Evolutionary conservation across 2,888 invertebrate species (phyloP).

Genomic region (Tetranychus piercei): DNA sequence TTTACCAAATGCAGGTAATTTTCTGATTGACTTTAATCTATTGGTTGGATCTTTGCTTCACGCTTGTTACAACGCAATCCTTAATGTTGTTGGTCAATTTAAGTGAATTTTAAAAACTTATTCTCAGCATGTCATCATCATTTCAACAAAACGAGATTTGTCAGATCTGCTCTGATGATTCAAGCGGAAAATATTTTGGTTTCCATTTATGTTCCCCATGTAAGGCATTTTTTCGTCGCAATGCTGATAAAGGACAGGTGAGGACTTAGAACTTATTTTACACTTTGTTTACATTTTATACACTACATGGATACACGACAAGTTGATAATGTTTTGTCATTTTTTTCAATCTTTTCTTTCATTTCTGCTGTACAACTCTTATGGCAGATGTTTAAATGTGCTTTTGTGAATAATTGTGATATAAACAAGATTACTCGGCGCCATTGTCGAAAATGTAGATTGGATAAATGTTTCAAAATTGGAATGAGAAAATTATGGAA

Average conservation of each 20-base stretch:
- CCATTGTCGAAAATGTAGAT: conserved; percentile 86
- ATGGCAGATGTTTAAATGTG: conserved; percentile 61
- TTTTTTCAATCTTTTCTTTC: too few relatives aligned
- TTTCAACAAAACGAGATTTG: too few relatives aligned
- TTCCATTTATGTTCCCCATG: neutral
- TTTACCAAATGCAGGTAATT: too few relatives aligned
- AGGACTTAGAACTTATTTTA: neutral
- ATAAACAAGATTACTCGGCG: conserved; percentile 76
- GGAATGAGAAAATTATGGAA: conserved; percentile 94
- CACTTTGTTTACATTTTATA: neutral
- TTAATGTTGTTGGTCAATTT: too few relatives aligned
- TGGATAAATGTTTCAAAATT: conserved; percentile 74
- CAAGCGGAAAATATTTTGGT: neutral
- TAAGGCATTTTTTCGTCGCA: neutral
- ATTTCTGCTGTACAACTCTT: too few relatives aligned
- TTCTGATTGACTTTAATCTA: too few relatives aligned
- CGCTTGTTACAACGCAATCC: too few relatives aligned
- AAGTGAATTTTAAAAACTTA: too few relatives aligned
- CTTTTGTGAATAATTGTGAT: conserved; percentile 72
- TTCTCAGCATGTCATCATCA: too few relatives aligned
- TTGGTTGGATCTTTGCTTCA: too few relatives aligned
- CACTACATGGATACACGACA: too few relatives aligned
- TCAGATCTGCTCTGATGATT: neutral
- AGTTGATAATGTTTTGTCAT: too few relatives aligned
- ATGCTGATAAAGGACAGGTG: neutral